Base-by-base conservation (phyloP, 2,797 vertebrate species). In the Hylomyscus alleni region DNA sequence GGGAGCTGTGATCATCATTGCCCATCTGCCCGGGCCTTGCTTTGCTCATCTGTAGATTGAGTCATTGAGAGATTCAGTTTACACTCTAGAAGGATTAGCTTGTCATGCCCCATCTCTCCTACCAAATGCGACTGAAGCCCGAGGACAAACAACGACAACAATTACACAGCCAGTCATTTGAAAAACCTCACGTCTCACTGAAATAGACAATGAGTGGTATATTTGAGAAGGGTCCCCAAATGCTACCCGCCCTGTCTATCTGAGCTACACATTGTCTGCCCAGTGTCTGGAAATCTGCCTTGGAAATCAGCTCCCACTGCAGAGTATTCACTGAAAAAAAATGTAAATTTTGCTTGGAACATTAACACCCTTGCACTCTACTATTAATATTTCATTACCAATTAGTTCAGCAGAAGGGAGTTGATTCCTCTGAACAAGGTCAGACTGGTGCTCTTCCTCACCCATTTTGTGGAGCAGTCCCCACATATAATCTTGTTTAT, bases 11-110 rank as follows among this genome's bases (percentile, higher is more conserved):
- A 0, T 60, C 19, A 40, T 90, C 69, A 47, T 22, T 86, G 13
- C 58, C 52, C 29, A n/a, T 84, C 40, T 95, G 34, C 58, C 80
- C 56, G 26, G 9, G 34, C 54, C 75, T 89, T 6, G 47, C 29
- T 87, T 92, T 86, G 76, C 29, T 96, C 62, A 44, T 91, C 85
- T 95, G n/a, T 40, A 62, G 93, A 88, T 47, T 82, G 91, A 90
- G 40, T 83, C 93, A 26, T 84, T 93, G 60, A 65, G 67, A 94
- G 24, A 90, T 72, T 73, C 65, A 44, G 15, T 87, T 85, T 94
- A 34, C 58, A 15, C 34, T 58, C 0, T 29, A 65, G 54, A 12
- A 44, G 19, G n/a, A 19, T 67, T 89, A 93, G 5, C 29, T 89
- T 83, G 78, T 26, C 56, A n/a, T 15, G 75, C 76, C 15, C 1